Base-by-base conservation (phyloP, 2,888 invertebrate genomes). In the Onchidella celtica region DNA sequence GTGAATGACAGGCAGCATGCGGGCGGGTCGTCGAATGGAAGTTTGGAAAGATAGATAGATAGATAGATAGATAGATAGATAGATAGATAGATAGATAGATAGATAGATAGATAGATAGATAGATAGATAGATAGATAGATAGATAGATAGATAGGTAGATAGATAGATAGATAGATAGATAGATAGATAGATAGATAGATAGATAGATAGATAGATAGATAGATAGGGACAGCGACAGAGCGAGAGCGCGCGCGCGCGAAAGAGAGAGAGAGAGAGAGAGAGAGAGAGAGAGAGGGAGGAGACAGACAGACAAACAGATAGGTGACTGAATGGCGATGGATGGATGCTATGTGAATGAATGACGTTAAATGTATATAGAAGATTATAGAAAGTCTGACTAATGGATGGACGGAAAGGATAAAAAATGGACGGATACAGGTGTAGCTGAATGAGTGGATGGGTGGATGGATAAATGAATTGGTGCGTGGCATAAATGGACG, bases 11-110 rank as follows among this genome's bases (percentile, higher is more conserved):
- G n/a, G n/a, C n/a, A n/a, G n/a, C n/a, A n/a, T n/a, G n/a, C n/a
- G n/a, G n/a, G n/a, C n/a, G n/a, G n/a, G n/a, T n/a, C n/a, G n/a
- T n/a, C n/a, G n/a, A n/a, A n/a, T n/a, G n/a, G n/a, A n/a, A n/a
- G 27, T 14, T 34, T 1, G 32, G 34, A 74, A 47, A 47, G 47
- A 47, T 6, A 47, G 47, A 47, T 6, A 47, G 47, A 47, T 2
- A 74, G 34, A 74, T 17, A 74, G 59, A 38, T 36, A 63, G 63
- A 68, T 47, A 66, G 77, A 68, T 40, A 77, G 55, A 77, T 47
- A 77, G 57, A 68, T 66, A 77, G 68, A 68, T 32, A 68, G 68
- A 66, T 55, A 57, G 68, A 68, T 32, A 55, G 66, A 34, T n/a
- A 74, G 57, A 74, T 6, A 74, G 29, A 57, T n/a, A 74, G 29